Conservation (phyloP, 1,140 invertebrate genomes). For the Meloidogyne hapla region DNA sequence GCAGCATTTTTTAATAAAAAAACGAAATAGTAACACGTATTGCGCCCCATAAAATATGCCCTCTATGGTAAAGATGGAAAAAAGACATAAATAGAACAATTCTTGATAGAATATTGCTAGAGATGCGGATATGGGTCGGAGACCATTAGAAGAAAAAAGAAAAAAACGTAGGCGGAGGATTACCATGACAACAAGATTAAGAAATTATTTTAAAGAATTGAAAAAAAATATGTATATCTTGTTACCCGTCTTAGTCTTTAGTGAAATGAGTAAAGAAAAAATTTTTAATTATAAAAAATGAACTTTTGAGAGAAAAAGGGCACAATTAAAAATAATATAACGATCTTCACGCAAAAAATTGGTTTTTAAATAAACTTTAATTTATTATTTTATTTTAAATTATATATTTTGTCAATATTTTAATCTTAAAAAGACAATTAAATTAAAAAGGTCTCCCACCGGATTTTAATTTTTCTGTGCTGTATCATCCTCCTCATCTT, state of each 20-base stretch:
- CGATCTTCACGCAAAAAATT: neutral
- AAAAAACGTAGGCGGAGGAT: neutral
- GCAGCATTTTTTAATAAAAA: neutral
- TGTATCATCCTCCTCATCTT: neutral
- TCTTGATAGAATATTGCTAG: neutral
- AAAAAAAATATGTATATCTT: neutral
- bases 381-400: neutral
- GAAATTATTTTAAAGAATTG: neutral
- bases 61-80: neutral
- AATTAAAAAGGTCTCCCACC: neutral
- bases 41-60: neutral
- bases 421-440: neutral
- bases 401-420: neutral
- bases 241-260: neutral
- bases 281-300: neutral
- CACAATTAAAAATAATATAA: neutral
- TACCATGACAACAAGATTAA: conserved; percentile 1
- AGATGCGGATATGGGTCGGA: neutral
- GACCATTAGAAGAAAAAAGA: neutral
- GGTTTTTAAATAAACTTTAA: neutral
- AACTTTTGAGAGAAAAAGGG: neutral
- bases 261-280: neutral
- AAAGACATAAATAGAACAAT: neutral
- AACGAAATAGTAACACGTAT: neutral
- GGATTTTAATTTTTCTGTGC: neutral